Conservation (phyloP, 2,888 invertebrate genomes). For the Cantharis lateralis region DNA sequence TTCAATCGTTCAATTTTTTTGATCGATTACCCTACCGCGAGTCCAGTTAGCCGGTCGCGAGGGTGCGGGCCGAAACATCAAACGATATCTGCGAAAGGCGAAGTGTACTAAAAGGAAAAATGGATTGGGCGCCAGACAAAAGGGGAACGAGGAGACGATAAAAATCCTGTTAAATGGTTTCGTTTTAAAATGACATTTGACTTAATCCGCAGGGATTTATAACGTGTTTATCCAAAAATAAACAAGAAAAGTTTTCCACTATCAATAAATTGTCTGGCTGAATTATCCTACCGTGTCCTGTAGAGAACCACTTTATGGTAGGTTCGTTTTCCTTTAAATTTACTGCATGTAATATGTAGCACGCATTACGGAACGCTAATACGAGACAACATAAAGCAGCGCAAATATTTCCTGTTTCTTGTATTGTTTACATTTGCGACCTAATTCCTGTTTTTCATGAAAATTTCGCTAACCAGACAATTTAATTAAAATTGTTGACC, state of each 20-base stretch:
- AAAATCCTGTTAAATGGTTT: not conserved
- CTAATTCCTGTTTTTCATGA: constrained; percentile 19
- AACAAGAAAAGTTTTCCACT: constrained; percentile 4
- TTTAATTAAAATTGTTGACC: constrained; percentile 4
- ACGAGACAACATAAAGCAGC: not conserved
- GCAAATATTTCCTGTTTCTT: constrained; percentile 20
- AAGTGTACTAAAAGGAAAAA: not conserved
- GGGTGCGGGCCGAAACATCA: not conserved
- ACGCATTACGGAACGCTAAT: not conserved
- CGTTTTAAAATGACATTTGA: not conserved
- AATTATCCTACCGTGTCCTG: constrained; percentile 31
- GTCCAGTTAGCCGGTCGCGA: not conserved
- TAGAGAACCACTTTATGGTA: constrained; percentile 27
- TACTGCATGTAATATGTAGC: constrained; percentile 10
- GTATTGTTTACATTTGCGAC: constrained; percentile 24
- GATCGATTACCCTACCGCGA: not conserved
- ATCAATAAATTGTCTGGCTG: constrained; percentile 34
- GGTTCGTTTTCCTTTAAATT: constrained; percentile 15
- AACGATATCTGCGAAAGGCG: not conserved
- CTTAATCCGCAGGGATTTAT: not conserved
- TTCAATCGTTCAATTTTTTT: not conserved
- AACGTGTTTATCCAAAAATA: not conserved
- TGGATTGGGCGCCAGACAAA: not conserved
- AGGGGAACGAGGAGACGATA: not conserved
- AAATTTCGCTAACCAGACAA: constrained; percentile 6